Evolutionary conservation across 2,797 vertebrate species (phyloP).

Genomic region (Monodelphis domestica): DNA sequence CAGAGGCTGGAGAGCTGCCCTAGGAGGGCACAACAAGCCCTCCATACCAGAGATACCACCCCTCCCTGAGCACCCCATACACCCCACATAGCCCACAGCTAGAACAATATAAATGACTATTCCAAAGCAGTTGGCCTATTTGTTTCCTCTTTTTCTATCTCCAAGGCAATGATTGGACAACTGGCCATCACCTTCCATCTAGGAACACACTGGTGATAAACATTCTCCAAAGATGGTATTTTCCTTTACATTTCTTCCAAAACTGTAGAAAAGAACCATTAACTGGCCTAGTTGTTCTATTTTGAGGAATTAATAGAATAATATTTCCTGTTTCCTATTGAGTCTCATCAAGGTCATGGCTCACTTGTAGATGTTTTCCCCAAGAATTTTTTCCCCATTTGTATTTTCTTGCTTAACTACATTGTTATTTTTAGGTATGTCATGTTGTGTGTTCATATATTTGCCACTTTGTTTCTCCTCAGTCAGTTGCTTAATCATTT

Average conservation of each 20-base stretch:
- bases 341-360: not conserved
- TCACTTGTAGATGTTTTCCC: not conserved
- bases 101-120: not conserved
- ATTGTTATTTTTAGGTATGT: too few relatives aligned
- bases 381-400: too few relatives aligned
- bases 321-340: not conserved
- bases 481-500: too few relatives aligned
- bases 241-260: too few relatives aligned
- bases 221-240: not conserved
- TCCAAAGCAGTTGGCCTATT: not conserved
- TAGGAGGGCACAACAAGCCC: too few relatives aligned
- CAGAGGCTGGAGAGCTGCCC: too few relatives aligned
- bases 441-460: too few relatives aligned
- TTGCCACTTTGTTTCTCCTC: too few relatives aligned
- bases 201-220: not conserved
- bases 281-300: not conserved
- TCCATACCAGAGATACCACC: too few relatives aligned
- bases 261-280: not conserved
- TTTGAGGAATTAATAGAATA: not conserved
- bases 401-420: too few relatives aligned
- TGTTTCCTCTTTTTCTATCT: not conserved
- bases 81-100: too few relatives aligned
- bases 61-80: too few relatives aligned
- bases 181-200: not conserved
- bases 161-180: not conserved